Conservation (phyloP, 2,113 vertebrate species). For the Rhagologus leucostigma region DNA sequence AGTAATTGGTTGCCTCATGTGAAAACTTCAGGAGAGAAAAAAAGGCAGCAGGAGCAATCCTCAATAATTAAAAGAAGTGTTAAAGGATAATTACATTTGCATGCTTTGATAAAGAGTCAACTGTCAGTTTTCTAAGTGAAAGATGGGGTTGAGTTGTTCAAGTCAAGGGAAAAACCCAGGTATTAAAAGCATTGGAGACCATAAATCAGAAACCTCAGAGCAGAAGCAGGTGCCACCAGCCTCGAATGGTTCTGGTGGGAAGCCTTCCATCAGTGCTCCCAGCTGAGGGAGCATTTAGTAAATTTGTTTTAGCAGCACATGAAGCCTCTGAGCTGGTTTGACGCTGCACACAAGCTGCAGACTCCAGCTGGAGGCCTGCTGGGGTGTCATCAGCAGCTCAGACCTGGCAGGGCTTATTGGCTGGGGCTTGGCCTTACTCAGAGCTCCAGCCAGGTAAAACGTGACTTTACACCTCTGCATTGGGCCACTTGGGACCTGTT, state of each 20-base stretch:
- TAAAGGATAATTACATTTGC: slow-evolving; percentile 16
- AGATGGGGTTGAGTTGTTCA: neutral
- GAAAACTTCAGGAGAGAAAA: slow-evolving; percentile 1
- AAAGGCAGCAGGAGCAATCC: neutral
- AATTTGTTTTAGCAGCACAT: neutral
- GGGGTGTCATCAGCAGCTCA: neutral
- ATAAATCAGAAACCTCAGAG: neutral
- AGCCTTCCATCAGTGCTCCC: neutral
- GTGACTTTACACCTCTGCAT: neutral
- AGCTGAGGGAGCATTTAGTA: neutral
- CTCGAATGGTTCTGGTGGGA: fast-evolving
- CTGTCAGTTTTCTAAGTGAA: neutral
- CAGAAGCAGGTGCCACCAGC: neutral
- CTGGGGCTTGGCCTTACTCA: neutral
- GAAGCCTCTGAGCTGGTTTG: neutral
- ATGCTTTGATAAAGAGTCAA: neutral
- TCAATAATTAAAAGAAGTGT: slow-evolving; percentile 25
- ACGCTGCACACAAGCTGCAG: neutral
- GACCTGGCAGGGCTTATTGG: neutral
- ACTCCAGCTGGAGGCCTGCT: neutral
- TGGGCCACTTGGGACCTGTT: neutral
- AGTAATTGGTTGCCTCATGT: slow-evolving; percentile 6
- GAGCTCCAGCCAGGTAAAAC: neutral
- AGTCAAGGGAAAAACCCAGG: neutral
- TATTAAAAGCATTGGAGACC: neutral